Base-by-base conservation (phyloP, 2,113 vertebrate genomes). In the Sinocyclocheilus rhinocerous region DNA sequence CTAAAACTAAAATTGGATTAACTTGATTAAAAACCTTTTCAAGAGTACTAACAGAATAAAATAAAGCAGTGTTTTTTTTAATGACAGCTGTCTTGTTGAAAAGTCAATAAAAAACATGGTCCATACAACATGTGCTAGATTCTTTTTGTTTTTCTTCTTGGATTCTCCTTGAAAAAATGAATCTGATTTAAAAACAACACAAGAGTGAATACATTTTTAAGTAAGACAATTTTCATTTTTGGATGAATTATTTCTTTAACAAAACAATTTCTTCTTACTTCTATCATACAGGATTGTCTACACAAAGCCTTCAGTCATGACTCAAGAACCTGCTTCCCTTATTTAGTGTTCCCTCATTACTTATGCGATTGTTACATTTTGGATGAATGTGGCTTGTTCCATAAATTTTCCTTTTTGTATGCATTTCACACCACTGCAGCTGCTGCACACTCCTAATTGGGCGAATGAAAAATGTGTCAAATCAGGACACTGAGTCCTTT, bases 311-410 rank as follows among this genome's bases (percentile, higher is more conserved):
- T 36, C 3, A 2, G 57, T 61, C 77, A 79, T 48, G 79, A 48
- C 79, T 81, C 57, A 16, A 1, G 2, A n/a, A 45, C 36, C 59
- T 63, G 78, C n/a, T 45, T 24, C 59, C 39, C 55, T 61, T 24
- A 80, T 80, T 80, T 80, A 80, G 33, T 61, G 77, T 63, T 45
- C 78, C 39, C 57, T 81, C 36, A 81, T 81, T 81, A 63, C 78
- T 65, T 65, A 65, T 63, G 57, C 36, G 0, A 65, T 18, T 65
- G 52, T 79, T 81, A 45, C 0, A 61, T 65, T 65, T 73, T 76
- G 3, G 10, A 84, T 13, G 2, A 29, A 42, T 63, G 83, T 76
- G 76, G 57, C 36, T 50, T 77, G 39, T 29, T 39, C 12, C n/a
- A 50, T 65, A 50, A 76, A 84, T 76, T 2, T 84, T 26, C 50